phyloP scores from a whole-genome alignment of 1,140 invertebrate genomes.

The Zaprionus inermis region DNA sequence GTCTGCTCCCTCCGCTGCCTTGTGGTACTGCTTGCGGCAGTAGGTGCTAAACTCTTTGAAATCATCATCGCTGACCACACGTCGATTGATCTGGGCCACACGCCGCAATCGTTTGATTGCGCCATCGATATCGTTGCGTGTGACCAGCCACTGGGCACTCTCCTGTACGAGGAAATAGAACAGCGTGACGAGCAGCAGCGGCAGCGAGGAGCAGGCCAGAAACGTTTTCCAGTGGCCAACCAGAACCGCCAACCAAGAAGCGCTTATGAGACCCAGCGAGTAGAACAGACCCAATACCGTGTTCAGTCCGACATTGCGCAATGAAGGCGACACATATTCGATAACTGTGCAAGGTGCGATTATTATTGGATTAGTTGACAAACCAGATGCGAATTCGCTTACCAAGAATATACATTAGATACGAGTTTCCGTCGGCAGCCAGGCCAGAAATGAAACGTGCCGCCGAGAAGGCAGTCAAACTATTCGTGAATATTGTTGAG shows the following conservation, averaged over 20 bases:
- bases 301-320: conserved; percentile 86
- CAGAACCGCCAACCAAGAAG: conserved; percentile 86
- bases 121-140: conserved; percentile 85
- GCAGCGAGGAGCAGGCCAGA: conserved; percentile 85
- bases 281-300: conserved; percentile 86
- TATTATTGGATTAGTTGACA: not conserved
- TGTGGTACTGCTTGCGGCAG: conserved; percentile 59
- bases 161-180: conserved; percentile 86
- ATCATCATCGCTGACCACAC: conserved; percentile 80
- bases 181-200: conserved; percentile 83
- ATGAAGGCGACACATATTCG: conserved; percentile 86
- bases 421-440: conserved; percentile 86
- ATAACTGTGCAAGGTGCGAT: conserved; percentile 80
- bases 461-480: conserved; percentile 83
- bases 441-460: conserved; percentile 86
- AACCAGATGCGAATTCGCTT: conserved; percentile 35
- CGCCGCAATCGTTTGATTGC: conserved; percentile 85
- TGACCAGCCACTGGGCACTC: conserved; percentile 87
- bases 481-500: conserved; percentile 84
- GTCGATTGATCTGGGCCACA: conserved; percentile 86
- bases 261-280: conserved; percentile 85
- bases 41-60: conserved; percentile 84
- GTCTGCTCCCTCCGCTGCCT: conserved; percentile 63
- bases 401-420: conserved; percentile 87
- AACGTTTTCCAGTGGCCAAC: conserved; percentile 85